phyloP scores from a whole-genome alignment of 2,113 vertebrate genomes.

The Oceanodroma tethys region DNA sequence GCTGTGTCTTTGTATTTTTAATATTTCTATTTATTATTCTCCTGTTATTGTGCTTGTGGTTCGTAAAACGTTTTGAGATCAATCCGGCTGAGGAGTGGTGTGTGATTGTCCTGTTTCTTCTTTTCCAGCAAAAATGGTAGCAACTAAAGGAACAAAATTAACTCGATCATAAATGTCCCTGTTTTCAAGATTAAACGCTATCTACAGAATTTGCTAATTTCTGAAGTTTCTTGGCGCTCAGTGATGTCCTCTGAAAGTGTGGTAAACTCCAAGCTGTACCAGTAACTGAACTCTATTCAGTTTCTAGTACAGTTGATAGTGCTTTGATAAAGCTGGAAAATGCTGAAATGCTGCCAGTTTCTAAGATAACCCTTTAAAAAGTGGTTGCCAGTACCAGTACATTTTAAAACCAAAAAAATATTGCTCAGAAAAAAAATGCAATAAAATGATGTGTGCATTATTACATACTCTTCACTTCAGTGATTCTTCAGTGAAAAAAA shows the following conservation, averaged over 20 bases:
- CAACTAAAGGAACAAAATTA: neutral
- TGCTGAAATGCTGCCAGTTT: neutral
- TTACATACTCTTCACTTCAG: neutral
- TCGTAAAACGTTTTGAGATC: neutral
- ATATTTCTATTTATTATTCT: neutral
- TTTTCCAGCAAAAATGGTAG: neutral
- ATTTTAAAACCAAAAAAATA: neutral
- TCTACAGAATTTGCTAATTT: neutral
- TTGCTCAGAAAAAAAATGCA: neutral
- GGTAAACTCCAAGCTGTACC: neutral
- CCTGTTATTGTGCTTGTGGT: neutral
- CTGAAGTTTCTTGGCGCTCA: neutral
- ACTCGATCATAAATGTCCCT: rapidly evolving
- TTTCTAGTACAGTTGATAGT: neutral
- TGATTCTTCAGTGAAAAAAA: neutral
- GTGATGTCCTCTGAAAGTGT: neutral
- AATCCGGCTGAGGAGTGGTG: neutral
- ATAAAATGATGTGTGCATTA: neutral
- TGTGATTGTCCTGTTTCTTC: neutral
- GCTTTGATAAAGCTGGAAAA: neutral
- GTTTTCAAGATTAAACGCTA: neutral
- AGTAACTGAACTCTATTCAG: neutral
- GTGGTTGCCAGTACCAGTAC: neutral
- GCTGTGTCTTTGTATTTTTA: neutral
- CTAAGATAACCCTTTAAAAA: neutral